Conservation (phyloP, 2,113 vertebrate species). For the Xiphophorus maculatus region DNA sequence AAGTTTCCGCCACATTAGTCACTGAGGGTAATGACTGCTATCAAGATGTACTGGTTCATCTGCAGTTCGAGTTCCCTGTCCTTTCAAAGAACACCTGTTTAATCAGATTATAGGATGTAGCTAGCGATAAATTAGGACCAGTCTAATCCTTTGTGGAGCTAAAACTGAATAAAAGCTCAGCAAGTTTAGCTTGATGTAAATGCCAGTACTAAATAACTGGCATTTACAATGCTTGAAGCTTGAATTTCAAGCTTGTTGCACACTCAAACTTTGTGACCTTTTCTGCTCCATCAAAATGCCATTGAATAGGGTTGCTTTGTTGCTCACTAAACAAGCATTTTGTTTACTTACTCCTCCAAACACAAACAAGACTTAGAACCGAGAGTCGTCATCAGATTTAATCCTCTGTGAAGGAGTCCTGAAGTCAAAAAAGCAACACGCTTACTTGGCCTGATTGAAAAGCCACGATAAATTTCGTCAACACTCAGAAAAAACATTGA, state of each 20-base stretch:
- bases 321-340: constrained; percentile 1
- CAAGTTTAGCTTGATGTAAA: no score
- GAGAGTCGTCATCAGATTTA: constrained; percentile 4
- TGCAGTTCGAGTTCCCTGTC: neutral
- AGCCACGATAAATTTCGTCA: constrained; percentile 12
- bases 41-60: neutral
- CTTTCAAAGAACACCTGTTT: no score
- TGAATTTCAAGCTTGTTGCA: neutral
- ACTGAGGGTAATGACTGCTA: neutral
- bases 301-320: neutral
- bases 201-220: no score
- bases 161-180: neutral
- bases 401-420: constrained; percentile 16
- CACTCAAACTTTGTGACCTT: neutral
- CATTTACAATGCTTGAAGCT: no score
- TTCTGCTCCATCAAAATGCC: neutral
- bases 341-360: constrained; percentile 15
- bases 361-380: neutral
- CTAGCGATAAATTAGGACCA: neutral
- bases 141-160: neutral
- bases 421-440: neutral
- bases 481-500: constrained; percentile 12
- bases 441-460: constrained; percentile 16
- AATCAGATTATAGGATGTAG: neutral
- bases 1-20: neutral